Evolutionary conservation across 2,113 vertebrate species (phyloP).

Genomic region (Micronisus gabar): DNA sequence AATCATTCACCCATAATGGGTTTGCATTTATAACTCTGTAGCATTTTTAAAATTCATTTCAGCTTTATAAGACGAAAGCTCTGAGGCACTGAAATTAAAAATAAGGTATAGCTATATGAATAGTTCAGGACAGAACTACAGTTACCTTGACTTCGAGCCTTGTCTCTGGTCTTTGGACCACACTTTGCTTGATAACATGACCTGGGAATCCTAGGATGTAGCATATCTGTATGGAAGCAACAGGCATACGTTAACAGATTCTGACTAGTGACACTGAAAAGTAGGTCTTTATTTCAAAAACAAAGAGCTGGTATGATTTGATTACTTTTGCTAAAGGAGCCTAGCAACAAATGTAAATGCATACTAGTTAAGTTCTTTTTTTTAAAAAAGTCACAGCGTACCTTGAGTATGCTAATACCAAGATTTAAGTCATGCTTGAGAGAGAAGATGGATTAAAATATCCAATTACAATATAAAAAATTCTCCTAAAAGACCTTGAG

Average conservation of each 20-base stretch:
- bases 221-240: background rate
- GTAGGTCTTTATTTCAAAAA: background rate
- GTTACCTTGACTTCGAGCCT: background rate
- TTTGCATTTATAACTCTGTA: background rate
- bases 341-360: background rate
- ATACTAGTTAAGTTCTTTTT: background rate
- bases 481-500: background rate
- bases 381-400: background rate
- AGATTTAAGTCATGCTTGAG: background rate
- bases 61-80: background rate
- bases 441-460: background rate
- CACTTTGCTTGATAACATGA: background rate
- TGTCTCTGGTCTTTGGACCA: background rate
- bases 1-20: background rate
- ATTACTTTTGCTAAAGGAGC: background rate
- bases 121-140: background rate
- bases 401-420: background rate
- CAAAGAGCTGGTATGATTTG: background rate
- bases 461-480: background rate
- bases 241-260: background rate
- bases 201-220: background rate
- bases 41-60: background rate
- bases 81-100: background rate
- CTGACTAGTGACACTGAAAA: background rate
- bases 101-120: background rate